Evolutionary conservation across 2,888 invertebrate species (phyloP), one percentile per base, ranked within the genome.

Genomic region (Sinelater perroti): DNA sequence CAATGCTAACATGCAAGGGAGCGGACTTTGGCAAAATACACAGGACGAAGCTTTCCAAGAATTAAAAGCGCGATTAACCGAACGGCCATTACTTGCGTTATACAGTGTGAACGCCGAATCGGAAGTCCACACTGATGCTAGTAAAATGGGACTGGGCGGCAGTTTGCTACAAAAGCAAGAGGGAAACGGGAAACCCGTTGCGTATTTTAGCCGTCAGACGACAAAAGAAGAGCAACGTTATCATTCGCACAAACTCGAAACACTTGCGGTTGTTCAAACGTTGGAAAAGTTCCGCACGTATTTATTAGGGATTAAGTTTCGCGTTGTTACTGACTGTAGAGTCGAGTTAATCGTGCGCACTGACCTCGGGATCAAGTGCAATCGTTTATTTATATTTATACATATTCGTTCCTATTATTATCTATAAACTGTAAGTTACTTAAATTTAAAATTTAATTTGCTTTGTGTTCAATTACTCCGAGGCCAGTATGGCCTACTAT

Each of bases 111-210:
- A 35, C 8, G 33, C 52, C 11, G 31, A 52, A 24, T 68, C 66
- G 1, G 66, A 67, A 35, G 5, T 68, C 8, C 67, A 64, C 35
- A 67, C 66, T 2, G 66, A 62, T 36, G 70, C 70, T 1, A 52
- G 62, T 56, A 45, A 20, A 16, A 11, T 26, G 5, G 67, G 70
- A 3, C 11, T 67, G 7, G 67, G 54, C 1, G 68, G 54, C 13
- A 67, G 69, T 14, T 52, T 69, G 33, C 11, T 69, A 1, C 67
- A 69, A 55, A 33, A 31, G 42, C 54, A 52, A 13, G 8, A 26
- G 5, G 28, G 28, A 10, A 8, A 5, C 2, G 2, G 1, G 10
- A 8, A 26, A n/a, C n/a, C 5, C 5, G 28, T 26, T 11, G 11
- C 31, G n/a, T 54, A 54, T 36, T 54, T 54, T 31, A 54, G 54